A percentile compares a stretch with the other conserved stretches of the same genome.
Evolutionary conservation across 2,797 vertebrate genomes (phyloP).

Genomic region (Okamejei kenojei): DNA sequence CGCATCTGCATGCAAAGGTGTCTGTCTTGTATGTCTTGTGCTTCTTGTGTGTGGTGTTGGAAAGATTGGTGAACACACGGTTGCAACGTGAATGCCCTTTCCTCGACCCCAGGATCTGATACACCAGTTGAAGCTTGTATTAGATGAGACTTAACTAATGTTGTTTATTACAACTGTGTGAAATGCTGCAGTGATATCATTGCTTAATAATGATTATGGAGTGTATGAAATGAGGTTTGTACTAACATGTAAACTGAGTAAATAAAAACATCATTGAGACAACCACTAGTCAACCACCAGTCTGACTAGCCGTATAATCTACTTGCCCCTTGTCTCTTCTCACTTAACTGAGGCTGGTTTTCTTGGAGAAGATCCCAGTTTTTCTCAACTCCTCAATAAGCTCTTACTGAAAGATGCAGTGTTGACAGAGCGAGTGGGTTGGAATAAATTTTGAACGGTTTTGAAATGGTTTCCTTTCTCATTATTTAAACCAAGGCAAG

Average conservation of each 20-base stretch:
- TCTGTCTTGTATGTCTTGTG: too few species aligned
- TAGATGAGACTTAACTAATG: background rate
- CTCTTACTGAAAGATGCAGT: background rate
- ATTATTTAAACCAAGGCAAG: background rate
- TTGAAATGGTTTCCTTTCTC: background rate
- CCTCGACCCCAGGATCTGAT: background rate
- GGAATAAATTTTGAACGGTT: background rate
- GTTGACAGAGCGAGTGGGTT: background rate
- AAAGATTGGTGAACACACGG: too few species aligned
- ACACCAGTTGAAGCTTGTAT: background rate
- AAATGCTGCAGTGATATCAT: constrained; percentile 12
- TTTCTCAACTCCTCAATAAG: background rate
- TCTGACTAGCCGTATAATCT: constrained; percentile 34
- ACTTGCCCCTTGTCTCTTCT: constrained; percentile 32
- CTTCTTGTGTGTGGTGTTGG: too few species aligned
- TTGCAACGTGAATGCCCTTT: too few species aligned
- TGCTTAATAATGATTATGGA: constrained; percentile 20
- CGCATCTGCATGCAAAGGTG: too few species aligned
- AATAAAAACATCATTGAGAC: constrained; percentile 32
- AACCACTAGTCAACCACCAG: constrained; percentile 33
- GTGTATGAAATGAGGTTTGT: constrained; percentile 20
- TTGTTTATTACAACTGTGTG: background rate
- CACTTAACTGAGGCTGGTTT: constrained; percentile 32
- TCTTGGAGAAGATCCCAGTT: constrained; percentile 33
- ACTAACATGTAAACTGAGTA: constrained; percentile 36